Percentiles rank a stretch among this genome's conserved stretches.
These are phyloP conservation scores for Indicator maculatus DNA, from an alignment of 2,113 vertebrate species.

Conservation along the genomic window DNA sequence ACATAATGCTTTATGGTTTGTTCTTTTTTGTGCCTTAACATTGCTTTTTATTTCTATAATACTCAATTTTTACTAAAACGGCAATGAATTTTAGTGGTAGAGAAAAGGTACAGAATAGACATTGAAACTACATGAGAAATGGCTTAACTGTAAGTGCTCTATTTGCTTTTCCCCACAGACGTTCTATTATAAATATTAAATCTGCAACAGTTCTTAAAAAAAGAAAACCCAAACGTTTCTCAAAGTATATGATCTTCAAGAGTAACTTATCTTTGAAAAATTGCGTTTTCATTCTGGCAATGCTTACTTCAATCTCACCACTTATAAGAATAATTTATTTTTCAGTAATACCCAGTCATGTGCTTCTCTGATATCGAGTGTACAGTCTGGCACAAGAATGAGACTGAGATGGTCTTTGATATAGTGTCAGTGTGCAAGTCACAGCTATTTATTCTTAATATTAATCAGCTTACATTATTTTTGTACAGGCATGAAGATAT, in stretches of 20 bases:
- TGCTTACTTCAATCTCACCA: constrained; percentile 37
- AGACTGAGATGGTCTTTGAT: constrained; percentile 18
- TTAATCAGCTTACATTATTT: constrained; percentile 32
- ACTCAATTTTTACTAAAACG: constrained; percentile 42
- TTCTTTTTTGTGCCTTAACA: not conserved
- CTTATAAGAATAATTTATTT: constrained; percentile 61
- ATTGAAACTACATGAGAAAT: constrained; percentile 45
- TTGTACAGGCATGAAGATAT: not conserved
- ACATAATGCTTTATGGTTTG: not conserved
- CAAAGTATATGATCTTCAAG: constrained; percentile 17
- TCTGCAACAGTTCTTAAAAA: constrained; percentile 43
- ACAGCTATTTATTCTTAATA: not conserved
- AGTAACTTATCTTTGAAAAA: not conserved
- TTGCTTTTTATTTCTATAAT: constrained; percentile 15
- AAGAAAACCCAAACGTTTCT: constrained; percentile 26
- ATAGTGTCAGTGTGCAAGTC: not conserved
- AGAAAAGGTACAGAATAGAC: not conserved
- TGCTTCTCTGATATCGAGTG: not conserved
- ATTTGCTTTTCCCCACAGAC: not conserved
- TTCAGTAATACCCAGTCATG: constrained; percentile 17
- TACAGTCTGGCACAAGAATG: not conserved
- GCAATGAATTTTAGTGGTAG: constrained; percentile 32
- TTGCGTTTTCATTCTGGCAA: constrained; percentile 37
- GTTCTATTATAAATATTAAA: constrained; percentile 53
- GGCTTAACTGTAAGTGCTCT: constrained; percentile 4